phyloP scores from a whole-genome alignment of 1,140 invertebrate genomes.

The Euura saliciscinereae region DNA sequence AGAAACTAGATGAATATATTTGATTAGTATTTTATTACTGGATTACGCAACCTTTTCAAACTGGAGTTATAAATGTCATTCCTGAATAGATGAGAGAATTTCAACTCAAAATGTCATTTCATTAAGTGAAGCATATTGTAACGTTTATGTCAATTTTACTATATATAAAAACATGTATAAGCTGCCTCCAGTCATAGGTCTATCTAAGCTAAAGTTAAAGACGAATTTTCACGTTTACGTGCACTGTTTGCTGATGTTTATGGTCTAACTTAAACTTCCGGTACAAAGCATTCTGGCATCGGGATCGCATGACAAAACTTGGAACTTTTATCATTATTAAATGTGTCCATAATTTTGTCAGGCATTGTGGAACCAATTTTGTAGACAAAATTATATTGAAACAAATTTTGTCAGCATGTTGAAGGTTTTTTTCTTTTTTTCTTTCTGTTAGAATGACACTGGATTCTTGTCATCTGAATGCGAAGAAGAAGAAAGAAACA shows the following conservation, averaged over 20 bases:
- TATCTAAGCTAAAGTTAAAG: neutral
- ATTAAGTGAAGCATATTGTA: neutral
- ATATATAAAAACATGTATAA: neutral
- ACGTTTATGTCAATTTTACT: neutral
- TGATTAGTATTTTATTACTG: neutral
- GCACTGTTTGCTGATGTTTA: too few species aligned
- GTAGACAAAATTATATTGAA: neutral
- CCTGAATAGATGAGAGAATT: too few species aligned
- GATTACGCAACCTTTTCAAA: neutral
- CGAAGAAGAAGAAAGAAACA: neutral
- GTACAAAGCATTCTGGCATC: neutral
- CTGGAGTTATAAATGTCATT: neutral
- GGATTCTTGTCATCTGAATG: neutral
- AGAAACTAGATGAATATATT: neutral
- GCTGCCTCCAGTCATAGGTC: neutral
- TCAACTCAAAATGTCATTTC: too few species aligned
- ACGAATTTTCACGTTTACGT: too few species aligned
- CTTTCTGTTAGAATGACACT: neutral
- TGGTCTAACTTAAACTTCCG: too few species aligned
- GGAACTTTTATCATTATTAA: neutral
- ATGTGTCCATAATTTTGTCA: neutral
- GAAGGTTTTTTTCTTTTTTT: neutral
- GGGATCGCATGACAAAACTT: neutral
- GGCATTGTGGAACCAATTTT: slow-evolving; percentile 3
- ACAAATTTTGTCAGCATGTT: neutral